These are phyloP conservation scores for Phymatocera aterrima DNA, from an alignment of 2,888 invertebrate genomes.

Conservation along the genomic window DNA sequence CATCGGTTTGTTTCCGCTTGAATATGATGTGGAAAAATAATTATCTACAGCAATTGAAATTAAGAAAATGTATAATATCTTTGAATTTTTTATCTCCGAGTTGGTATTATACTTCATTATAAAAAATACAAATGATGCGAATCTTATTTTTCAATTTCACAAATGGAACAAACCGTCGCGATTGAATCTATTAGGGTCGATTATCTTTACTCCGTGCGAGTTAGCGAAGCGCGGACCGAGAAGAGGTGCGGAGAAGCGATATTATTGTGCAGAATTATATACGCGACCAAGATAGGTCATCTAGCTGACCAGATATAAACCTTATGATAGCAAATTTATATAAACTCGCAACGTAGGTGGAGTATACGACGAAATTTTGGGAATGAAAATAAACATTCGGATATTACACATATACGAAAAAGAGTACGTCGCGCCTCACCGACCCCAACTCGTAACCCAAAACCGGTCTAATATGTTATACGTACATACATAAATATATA, in stretches of 20 bases:
- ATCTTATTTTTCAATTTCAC: background rate
- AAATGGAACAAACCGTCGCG: constrained; percentile 18
- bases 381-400: too few relatives aligned
- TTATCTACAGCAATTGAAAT: too few relatives aligned
- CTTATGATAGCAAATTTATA: too few relatives aligned
- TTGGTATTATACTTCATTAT: background rate
- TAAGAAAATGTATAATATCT: too few relatives aligned
- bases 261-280: constrained; percentile 7
- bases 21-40: too few relatives aligned
- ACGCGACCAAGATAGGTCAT: background rate
- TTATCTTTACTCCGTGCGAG: constrained; percentile 18
- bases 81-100: too few relatives aligned
- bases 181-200: constrained; percentile 37
- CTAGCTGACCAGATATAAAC: background rate
- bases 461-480: background rate
- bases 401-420: too few relatives aligned
- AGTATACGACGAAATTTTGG: background rate
- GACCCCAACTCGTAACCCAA: background rate
- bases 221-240: background rate
- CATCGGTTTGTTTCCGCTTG: too few relatives aligned
- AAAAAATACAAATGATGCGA: too few relatives aligned
- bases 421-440: too few relatives aligned
- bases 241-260: background rate
- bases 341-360: too few relatives aligned
- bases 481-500: background rate